Percentiles rank a stretch among this genome's conserved stretches.
phyloP scores from a whole-genome alignment of 2,113 vertebrate genomes.

The Dascyllus trimaculatus region DNA sequence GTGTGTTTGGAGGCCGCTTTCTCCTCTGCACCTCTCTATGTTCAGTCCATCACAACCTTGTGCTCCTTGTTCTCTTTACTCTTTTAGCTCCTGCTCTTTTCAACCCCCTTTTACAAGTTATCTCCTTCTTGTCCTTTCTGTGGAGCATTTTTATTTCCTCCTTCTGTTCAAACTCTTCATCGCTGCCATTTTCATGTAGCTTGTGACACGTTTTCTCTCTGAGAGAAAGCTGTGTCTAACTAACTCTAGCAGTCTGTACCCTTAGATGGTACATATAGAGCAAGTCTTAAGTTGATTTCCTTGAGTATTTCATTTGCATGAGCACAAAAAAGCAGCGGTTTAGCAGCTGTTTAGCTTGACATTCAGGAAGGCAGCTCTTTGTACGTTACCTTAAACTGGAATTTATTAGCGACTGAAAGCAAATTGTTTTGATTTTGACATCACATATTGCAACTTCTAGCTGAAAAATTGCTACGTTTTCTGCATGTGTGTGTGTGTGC shows the following conservation, averaged over 20 bases:
- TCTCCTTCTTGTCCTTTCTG: neutral
- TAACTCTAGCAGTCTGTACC: neutral
- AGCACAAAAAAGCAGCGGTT: conserved; percentile 27
- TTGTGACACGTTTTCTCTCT: conserved; percentile 14
- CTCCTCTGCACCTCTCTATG: neutral
- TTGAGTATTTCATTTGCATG: conserved; percentile 12
- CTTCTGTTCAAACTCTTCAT: conserved; percentile 8
- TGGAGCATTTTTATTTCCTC: neutral
- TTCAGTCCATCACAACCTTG: neutral
- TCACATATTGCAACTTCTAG: neutral
- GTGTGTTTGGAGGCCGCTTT: conserved; percentile 14
- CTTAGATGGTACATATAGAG: neutral
- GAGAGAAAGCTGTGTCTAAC: conserved; percentile 5
- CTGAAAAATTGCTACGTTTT: neutral
- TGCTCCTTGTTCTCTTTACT: neutral
- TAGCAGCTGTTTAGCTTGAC: conserved; percentile 3
- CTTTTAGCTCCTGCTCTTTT: neutral
- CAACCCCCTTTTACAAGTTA: neutral
- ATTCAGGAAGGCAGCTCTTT: neutral
- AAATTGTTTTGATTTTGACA: neutral
- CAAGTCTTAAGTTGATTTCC: neutral
- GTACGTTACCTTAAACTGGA: neutral
- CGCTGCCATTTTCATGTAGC: neutral
- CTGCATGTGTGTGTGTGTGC: neutral
- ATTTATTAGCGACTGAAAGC: neutral